Evolutionary conservation across 2,797 vertebrate genomes (phyloP).

Genomic region (Nyctalus aviator): DNA sequence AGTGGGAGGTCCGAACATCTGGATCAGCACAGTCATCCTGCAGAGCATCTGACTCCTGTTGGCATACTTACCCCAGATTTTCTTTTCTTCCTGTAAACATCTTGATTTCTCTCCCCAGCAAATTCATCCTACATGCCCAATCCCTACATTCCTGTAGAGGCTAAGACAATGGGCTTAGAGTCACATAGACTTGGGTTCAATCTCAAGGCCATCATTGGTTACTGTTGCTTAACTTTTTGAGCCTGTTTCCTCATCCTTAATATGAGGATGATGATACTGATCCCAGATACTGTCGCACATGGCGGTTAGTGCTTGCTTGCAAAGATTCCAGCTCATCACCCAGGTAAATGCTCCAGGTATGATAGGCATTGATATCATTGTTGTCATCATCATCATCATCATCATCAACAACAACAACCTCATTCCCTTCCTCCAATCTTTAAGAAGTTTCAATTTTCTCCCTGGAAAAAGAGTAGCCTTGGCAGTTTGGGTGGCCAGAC

Average conservation of each 20-base stretch:
- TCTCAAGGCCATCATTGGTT: not conserved
- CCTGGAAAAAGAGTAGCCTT: not conserved
- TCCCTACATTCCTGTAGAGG: not conserved
- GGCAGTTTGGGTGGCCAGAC: not conserved
- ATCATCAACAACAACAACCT: not conserved
- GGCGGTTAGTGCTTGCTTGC: not conserved
- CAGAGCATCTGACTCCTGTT: not conserved
- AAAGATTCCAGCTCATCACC: not conserved
- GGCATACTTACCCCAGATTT: not conserved
- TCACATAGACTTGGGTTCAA: not conserved
- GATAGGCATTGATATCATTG: accelerated
- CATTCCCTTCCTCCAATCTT: not conserved
- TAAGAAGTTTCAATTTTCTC: not conserved
- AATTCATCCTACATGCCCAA: not conserved
- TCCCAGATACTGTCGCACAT: not conserved
- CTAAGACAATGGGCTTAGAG: too few species aligned
- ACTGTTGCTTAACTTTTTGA: not conserved
- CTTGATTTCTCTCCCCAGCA: not conserved
- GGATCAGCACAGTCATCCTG: accelerated
- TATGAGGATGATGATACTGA: not conserved
- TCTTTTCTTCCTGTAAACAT: not conserved
- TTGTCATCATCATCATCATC: accelerated
- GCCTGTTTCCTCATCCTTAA: not conserved
- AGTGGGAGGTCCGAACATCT: not conserved
- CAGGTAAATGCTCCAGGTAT: not conserved